These are phyloP conservation scores for Telmatherina bonti DNA, from an alignment of 2,797 vertebrate species.

Conservation along the genomic window DNA sequence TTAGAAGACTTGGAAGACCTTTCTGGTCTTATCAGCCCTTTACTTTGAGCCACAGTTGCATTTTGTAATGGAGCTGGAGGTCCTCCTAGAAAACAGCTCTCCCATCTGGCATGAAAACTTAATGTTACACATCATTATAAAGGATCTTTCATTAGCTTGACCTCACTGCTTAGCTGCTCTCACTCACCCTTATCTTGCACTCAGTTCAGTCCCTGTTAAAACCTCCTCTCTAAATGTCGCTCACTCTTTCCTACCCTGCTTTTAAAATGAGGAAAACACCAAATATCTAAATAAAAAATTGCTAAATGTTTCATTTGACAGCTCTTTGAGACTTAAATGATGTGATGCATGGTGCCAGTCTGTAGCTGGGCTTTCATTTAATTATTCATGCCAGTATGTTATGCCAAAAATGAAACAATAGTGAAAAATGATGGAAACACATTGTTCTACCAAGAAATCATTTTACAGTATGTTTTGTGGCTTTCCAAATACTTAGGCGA, in stretches of 20 bases:
- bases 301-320: constrained; percentile 28
- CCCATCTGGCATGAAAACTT: constrained; percentile 48
- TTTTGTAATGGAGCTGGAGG: constrained; percentile 12
- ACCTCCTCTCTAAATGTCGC: neutral
- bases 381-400: constrained; percentile 14
- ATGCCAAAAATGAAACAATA: constrained; percentile 17
- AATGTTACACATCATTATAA: constrained; percentile 54
- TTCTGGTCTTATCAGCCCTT: constrained; percentile 44
- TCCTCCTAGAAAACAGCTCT: constrained; percentile 35
- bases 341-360: neutral
- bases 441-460: constrained; percentile 6
- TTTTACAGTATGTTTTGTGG: constrained; percentile 23
- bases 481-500: constrained; percentile 22
- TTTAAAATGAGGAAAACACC: neutral
- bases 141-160: constrained; percentile 42
- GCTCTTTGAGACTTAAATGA: constrained; percentile 3
- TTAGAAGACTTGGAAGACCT: constrained; percentile 38
- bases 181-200: constrained; percentile 30
- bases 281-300: constrained; percentile 14
- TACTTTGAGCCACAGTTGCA: constrained; percentile 37
- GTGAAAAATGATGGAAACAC: constrained; percentile 34
- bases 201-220: neutral
- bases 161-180: constrained; percentile 37
- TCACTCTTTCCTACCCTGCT: constrained; percentile 3
- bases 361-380: constrained; percentile 26